These are phyloP conservation scores for Parthenolecanium corni DNA, from an alignment of 2,888 invertebrate species.

Conservation along the genomic window DNA sequence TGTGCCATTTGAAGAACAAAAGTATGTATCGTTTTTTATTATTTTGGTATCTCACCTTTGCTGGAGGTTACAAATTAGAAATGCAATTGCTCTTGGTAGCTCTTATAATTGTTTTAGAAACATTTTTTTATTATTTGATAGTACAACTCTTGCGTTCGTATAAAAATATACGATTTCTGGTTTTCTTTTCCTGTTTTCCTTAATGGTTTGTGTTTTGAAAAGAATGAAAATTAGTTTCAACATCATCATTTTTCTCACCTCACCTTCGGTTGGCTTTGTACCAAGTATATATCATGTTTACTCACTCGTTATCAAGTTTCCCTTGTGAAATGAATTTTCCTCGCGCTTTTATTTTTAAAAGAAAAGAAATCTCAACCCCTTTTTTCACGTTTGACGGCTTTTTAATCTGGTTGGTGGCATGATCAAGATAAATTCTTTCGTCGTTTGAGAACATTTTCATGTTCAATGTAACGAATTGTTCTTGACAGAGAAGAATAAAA, in stretches of 20 bases:
- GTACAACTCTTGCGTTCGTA: too few relatives aligned
- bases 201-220: too few relatives aligned
- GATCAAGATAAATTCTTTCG: constrained; percentile 20
- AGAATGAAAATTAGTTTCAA: too few relatives aligned
- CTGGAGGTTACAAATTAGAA: neutral
- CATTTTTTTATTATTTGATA: too few relatives aligned
- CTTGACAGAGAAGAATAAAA: constrained; percentile 6
- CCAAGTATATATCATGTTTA: constrained; percentile 17
- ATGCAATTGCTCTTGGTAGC: too few relatives aligned
- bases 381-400: constrained; percentile 13
- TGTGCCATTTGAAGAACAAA: constrained; percentile 74
- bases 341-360: constrained; percentile 10
- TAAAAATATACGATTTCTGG: too few relatives aligned
- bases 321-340: constrained; percentile 12
- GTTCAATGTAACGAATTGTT: constrained; percentile 17
- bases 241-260: too few relatives aligned
- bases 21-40: constrained; percentile 44
- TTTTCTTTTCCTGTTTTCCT: too few relatives aligned
- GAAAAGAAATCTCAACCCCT: neutral
- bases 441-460: constrained; percentile 12
- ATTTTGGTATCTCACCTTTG: constrained; percentile 10
- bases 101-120: too few relatives aligned
- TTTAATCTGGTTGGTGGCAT: constrained; percentile 21
- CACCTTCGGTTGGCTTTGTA: constrained; percentile 1
- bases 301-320: constrained; percentile 13